Evolutionary conservation across 1,140 invertebrate genomes (phyloP), one percentile per base, ranked within the genome.

Genomic region (Pantala flavescens): DNA sequence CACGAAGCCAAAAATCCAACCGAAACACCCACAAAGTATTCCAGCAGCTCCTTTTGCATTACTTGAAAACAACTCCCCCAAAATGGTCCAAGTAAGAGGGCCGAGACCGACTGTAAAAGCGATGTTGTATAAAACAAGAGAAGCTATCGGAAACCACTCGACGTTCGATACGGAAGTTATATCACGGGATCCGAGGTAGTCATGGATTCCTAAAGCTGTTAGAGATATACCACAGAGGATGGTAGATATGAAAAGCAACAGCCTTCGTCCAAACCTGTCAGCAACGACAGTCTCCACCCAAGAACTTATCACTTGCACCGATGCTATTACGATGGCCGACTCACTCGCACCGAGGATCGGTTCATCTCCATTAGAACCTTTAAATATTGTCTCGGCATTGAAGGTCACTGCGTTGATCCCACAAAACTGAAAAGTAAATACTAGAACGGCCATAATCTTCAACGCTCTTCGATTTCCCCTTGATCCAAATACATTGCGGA

Each of bases 41-140:
- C 81, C 82, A 19, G 84, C 84, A n/a, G 79, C 78, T 43, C 84
- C 84, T 43, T 80, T 74, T 16, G 80, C 77, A 72, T 79, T 78
- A 19, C 75, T 75, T 14, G 85, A 84, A 43, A 86, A 84, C 10
- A 86, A 80, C 81, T 87, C 86, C 43, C 95, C 95, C 88, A 96
- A 92, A 90, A 97, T 94, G 7, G 97, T 84, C 94, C 95, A 97
- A 0, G 95, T 95, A 76, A 98, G 92, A 0, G 95, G 95, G 0
- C 95, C 96, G 78, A 93, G 93, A 0, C 96, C 96, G 23, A 97
- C 81, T 0, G 93, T 94, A 82, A 97, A 98, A 23, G 92, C 92
- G 42, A 95, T 83, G 0, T 97, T 92, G 81, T 93, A 98, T 12
- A 95, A 80, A 19, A 96, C 90, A 74, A 97, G 89, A 79, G 91